A percentile compares a stretch with the other conserved stretches of the same genome.
Conservation (phyloP, 2,113 vertebrate genomes). For the Baryphthengus martii region DNA sequence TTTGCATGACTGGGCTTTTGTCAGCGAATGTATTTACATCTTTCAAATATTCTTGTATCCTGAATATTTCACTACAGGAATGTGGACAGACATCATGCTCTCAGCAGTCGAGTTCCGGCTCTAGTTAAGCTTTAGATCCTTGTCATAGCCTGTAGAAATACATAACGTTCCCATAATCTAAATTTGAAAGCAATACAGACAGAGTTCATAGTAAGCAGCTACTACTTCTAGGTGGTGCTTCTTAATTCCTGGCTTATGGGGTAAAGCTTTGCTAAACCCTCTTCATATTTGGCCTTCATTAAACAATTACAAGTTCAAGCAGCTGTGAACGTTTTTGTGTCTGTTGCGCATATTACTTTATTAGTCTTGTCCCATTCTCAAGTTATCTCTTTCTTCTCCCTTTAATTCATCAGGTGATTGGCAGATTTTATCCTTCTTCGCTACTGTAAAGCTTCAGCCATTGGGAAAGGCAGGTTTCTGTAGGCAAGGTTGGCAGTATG, state of each 20-base stretch:
- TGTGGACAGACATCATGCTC: background rate
- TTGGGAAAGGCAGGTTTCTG: background rate
- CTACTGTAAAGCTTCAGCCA: background rate
- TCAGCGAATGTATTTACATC: background rate
- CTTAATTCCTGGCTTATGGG: background rate
- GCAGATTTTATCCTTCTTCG: background rate
- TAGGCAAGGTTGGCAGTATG: background rate
- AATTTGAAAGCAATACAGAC: background rate
- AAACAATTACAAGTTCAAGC: background rate
- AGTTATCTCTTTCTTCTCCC: background rate
- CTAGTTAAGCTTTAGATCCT: background rate
- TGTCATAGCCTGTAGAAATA: background rate
- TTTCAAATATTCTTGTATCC: background rate
- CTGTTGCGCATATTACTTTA: background rate
- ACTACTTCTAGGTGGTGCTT: background rate
- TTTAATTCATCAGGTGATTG: background rate
- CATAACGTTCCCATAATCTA: background rate
- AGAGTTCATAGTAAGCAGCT: background rate
- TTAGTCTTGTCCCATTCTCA: background rate
- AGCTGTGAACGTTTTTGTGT: background rate
- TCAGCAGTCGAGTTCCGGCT: background rate
- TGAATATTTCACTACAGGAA: background rate
- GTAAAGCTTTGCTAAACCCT: background rate
- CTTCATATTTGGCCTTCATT: background rate
- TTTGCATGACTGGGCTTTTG: fast-evolving